These are phyloP conservation scores for Dolichotis patagonum DNA, from an alignment of 2,113 vertebrate genomes.

Conservation along the genomic window DNA sequence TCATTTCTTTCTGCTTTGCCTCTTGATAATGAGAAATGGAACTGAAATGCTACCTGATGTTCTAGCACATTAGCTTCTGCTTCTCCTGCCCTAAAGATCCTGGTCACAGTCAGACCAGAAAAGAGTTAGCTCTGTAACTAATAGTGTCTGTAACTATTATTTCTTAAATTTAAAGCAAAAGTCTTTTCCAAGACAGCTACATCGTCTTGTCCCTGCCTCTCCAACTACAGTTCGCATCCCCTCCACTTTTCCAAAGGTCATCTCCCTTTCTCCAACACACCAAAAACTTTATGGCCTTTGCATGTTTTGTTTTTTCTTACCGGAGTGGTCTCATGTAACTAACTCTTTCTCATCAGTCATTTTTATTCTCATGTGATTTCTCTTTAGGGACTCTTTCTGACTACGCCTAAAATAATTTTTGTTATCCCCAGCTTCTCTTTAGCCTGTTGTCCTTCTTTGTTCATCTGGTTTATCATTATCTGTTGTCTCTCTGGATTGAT, in stretches of 20 bases:
- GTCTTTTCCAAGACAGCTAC: not conserved
- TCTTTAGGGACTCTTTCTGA: not conserved
- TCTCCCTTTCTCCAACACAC: not conserved
- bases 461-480: not conserved
- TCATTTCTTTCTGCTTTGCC: not conserved
- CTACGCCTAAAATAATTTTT: not conserved
- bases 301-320: not conserved
- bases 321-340: not conserved
- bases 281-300: not conserved
- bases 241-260: not conserved
- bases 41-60: conserved; percentile 51
- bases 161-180: conserved; percentile 40
- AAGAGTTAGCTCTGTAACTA: no score
- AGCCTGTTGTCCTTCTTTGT: not conserved
- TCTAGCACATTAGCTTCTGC: conserved; percentile 28
- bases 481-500: not conserved
- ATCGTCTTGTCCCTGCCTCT: not conserved
- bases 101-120: conserved; percentile 35
- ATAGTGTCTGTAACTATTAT: not conserved
- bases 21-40: conserved; percentile 44
- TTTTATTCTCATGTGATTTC: not conserved
- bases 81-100: conserved; percentile 38
- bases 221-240: not conserved
- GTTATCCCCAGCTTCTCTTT: not conserved
- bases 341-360: not conserved